Conservation (phyloP, 1,140 invertebrate genomes). For the Leptinotarsa texana region DNA sequence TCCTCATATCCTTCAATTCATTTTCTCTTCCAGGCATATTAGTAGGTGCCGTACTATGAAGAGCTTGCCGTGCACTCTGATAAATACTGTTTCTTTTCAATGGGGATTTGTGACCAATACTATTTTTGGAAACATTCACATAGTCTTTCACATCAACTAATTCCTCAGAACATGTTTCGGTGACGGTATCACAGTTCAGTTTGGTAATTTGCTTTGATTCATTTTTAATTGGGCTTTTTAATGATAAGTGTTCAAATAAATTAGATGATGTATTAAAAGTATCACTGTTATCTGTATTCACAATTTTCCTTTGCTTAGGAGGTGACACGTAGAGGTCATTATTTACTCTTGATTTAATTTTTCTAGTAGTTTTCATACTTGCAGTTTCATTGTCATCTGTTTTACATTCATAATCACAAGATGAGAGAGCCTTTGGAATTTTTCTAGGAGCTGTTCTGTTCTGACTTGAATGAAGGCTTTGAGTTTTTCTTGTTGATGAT, state of each 20-base stretch:
- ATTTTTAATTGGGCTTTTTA: conserved; percentile 41
- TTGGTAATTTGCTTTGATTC: conserved; percentile 7
- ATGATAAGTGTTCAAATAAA: conserved; percentile 40
- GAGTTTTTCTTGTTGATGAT: conserved; percentile 16
- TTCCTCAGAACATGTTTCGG: conserved; percentile 27
- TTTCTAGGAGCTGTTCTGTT: background rate
- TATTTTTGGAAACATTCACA: conserved; percentile 11
- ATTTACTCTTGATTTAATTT: conserved; percentile 26
- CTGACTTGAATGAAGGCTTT: background rate
- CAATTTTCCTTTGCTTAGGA: conserved; percentile 46
- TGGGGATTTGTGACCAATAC: background rate
- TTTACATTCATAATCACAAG: background rate
- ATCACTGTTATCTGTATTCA: conserved; percentile 26
- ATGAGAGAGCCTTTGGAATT: background rate
- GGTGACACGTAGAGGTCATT: conserved; percentile 40
- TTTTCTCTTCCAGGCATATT: conserved; percentile 76
- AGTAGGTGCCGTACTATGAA: conserved; percentile 72
- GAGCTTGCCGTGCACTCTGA: conserved; percentile 63
- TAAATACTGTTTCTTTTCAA: conserved; percentile 50
- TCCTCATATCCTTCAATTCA: conserved; percentile 71
- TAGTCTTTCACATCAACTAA: conserved; percentile 23
- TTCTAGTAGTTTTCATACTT: conserved; percentile 28
- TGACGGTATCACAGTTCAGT: conserved; percentile 26
- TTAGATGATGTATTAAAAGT: conserved; percentile 42
- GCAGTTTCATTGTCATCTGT: background rate